Percentiles rank a stretch among this genome's conserved stretches.
phyloP scores from a whole-genome alignment of 2,113 vertebrate genomes.

The Podilymbus podiceps region DNA sequence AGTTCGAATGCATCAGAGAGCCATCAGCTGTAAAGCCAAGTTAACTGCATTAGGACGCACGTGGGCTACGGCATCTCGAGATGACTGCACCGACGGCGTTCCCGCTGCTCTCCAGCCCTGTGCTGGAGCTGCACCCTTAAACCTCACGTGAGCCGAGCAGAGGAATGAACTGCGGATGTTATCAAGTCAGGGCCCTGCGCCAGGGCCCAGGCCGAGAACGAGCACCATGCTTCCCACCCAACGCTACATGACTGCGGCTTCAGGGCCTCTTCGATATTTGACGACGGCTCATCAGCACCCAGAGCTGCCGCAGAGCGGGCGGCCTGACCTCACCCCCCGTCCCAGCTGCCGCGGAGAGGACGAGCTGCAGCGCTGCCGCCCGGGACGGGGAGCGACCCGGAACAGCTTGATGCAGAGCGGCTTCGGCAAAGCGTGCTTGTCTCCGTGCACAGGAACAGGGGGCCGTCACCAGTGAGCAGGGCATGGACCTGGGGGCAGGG shows the following conservation, averaged over 20 bases:
- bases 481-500: rapidly evolving
- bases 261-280: not conserved
- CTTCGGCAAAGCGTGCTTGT: rapidly evolving
- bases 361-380: rapidly evolving
- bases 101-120: rapidly evolving
- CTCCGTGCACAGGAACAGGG: rapidly evolving
- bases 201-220: not conserved
- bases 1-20: not conserved
- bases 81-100: not conserved
- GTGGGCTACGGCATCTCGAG: not conserved
- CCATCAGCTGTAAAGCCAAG: not conserved
- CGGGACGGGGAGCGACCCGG: not conserved
- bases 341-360: not conserved
- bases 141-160: rapidly evolving
- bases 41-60: rapidly evolving
- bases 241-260: not conserved
- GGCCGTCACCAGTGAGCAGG: not conserved
- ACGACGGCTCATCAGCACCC: rapidly evolving
- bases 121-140: rapidly evolving
- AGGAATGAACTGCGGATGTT: rapidly evolving
- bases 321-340: not conserved
- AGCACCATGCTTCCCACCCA: not conserved
- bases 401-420: not conserved
- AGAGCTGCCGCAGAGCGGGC: not conserved
- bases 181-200: rapidly evolving